phyloP scores from a whole-genome alignment of 1,140 invertebrate genomes.

The Chymomyza costata region DNA sequence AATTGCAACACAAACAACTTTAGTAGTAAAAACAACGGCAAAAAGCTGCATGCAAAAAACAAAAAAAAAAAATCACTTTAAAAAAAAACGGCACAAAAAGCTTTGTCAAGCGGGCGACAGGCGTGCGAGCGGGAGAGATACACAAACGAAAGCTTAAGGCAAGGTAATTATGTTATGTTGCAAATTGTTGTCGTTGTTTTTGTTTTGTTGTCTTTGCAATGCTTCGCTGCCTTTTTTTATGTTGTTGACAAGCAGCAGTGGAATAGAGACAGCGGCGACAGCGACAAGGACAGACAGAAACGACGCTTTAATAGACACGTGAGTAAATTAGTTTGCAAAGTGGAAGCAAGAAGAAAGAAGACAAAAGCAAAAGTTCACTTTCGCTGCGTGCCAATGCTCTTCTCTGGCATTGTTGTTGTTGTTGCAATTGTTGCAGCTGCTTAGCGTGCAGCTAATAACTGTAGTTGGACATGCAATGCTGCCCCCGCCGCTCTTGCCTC shows the following conservation, averaged over 20 bases:
- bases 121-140: slow-evolving; percentile 31
- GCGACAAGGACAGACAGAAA: slow-evolving; percentile 20
- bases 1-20: slow-evolving; percentile 72
- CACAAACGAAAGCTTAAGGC: no score
- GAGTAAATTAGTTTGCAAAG: slow-evolving; percentile 57
- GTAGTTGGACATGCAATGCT: slow-evolving; percentile 56
- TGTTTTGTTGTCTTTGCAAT: background rate
- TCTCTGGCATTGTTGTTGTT: slow-evolving; percentile 21
- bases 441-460: slow-evolving; percentile 49
- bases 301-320: slow-evolving; percentile 51
- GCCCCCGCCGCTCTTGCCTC: slow-evolving; percentile 1
- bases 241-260: no score
- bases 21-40: slow-evolving; percentile 56
- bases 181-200: slow-evolving; percentile 11
- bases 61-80: slow-evolving; percentile 37
- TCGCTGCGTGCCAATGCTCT: slow-evolving; percentile 52
- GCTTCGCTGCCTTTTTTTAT: background rate
- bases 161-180: slow-evolving; percentile 62
- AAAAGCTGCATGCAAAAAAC: slow-evolving; percentile 23
- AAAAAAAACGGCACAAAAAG: slow-evolving; percentile 36
- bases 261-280: no score
- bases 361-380: slow-evolving; percentile 64
- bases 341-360: slow-evolving; percentile 21
- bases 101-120: slow-evolving; percentile 41
- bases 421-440: slow-evolving; percentile 16